Evolutionary conservation across 30 jellyfish, hydroid and myxozoan genomes (phyloP).

Genomic region (Turritopsis rubra): DNA sequence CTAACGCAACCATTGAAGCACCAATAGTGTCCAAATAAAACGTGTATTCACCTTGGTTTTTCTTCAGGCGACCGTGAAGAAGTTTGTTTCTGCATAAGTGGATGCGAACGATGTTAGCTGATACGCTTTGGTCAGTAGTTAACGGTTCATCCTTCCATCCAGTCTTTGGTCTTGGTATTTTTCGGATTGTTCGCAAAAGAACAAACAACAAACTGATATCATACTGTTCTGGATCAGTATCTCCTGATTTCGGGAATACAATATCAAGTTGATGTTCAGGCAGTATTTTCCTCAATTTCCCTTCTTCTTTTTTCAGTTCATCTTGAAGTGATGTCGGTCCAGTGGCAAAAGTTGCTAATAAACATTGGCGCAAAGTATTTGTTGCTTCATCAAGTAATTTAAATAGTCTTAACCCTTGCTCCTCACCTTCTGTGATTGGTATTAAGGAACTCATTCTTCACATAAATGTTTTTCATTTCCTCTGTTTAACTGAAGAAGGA

Average conservation of each 20-base stretch:
- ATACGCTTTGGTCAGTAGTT: neutral
- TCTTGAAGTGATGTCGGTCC: conserved; percentile 1
- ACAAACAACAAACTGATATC: conserved; percentile 1
- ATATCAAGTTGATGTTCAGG: neutral
- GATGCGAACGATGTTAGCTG: conserved; percentile 9
- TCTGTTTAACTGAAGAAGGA: too few relatives aligned
- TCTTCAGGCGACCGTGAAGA: neutral
- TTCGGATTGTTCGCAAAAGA: neutral
- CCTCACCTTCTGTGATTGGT: neutral
- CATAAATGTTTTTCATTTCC: too few relatives aligned
- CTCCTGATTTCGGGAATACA: neutral
- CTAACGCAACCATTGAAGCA: conserved; percentile 7
- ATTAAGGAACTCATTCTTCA: neutral
- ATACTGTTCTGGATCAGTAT: conserved; percentile 1
- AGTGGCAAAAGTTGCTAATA: neutral
- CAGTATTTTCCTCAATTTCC: neutral
- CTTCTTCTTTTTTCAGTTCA: conserved; percentile 7
- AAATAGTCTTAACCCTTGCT: neutral
- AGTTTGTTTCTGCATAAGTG: conserved; percentile 1
- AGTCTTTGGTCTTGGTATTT: conserved; percentile 7
- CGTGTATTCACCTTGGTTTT: neutral
- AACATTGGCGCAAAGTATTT: neutral
- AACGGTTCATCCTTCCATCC: neutral
- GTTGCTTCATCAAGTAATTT: neutral
- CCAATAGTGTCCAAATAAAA: neutral